Evolutionary conservation across 2,888 invertebrate species (phyloP).

Genomic region (Eupeodes luniger): DNA sequence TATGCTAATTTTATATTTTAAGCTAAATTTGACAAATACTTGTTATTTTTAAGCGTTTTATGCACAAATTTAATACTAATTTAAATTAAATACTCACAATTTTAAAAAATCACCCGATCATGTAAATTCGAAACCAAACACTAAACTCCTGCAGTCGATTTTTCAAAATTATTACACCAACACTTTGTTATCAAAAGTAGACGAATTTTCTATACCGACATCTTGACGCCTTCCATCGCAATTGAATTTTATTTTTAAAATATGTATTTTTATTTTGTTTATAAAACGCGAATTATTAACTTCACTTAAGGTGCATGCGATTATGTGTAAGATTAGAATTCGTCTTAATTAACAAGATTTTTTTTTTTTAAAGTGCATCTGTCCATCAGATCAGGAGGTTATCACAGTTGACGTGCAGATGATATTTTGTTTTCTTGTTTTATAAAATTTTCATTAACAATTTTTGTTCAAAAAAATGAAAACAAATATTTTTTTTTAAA

Average conservation of each 20-base stretch:
- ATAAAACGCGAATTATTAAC: constrained; percentile 1
- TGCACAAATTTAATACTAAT: no score
- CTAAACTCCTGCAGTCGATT: neutral
- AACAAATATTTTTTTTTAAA: neutral
- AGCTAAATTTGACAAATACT: no score
- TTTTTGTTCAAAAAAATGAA: neutral
- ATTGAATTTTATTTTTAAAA: neutral
- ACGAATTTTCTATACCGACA: neutral
- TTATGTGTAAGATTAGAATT: constrained; percentile 23
- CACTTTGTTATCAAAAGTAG: neutral
- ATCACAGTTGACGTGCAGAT: constrained; percentile 12
- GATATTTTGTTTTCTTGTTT: constrained; percentile 5
- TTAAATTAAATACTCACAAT: neutral
- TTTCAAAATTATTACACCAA: neutral
- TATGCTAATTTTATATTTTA: no score
- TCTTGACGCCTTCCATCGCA: constrained; percentile 8
- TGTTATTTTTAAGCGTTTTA: no score
- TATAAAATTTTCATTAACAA: constrained; percentile 21
- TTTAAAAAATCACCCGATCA: neutral
- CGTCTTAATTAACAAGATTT: neutral
- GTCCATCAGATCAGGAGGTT: constrained; percentile 19
- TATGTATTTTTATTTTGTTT: neutral
- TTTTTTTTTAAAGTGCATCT: constrained; percentile 12
- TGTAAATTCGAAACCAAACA: neutral
- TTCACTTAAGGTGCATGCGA: constrained; percentile 9